phyloP scores from a whole-genome alignment of 2,113 vertebrate species.

The Vimba vimba region DNA sequence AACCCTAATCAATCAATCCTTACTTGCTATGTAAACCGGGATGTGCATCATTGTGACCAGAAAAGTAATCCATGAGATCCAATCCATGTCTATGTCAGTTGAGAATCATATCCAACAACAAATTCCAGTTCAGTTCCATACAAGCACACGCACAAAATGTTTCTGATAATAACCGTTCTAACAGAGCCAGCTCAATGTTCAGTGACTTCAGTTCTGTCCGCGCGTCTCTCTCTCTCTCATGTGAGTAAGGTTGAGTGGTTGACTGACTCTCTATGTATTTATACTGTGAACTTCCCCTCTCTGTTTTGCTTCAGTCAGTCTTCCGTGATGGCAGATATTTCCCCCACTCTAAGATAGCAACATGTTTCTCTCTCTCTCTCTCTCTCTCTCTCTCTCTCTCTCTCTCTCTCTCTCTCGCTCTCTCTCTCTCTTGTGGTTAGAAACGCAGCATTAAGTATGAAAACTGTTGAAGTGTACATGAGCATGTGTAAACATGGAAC shows the following conservation, averaged over 20 bases:
- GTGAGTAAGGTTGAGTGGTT: background rate
- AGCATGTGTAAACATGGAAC: background rate
- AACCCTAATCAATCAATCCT: background rate
- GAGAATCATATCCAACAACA: constrained; percentile 10
- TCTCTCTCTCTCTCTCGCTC: background rate
- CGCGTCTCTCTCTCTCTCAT: constrained; percentile 9
- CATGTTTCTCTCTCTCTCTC: background rate
- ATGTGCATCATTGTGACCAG: background rate
- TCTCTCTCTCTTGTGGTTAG: background rate
- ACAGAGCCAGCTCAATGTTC: background rate
- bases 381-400: background rate
- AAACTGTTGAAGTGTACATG: background rate
- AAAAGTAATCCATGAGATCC: constrained; percentile 34
- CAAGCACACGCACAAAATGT: background rate
- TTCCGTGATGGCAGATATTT: constrained; percentile 8
- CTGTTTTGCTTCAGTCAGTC: constrained; percentile 34
- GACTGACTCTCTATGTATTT: constrained; percentile 14
- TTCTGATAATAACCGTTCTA: background rate
- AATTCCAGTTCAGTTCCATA: background rate
- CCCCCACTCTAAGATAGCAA: background rate
- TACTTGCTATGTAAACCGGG: constrained; percentile 34
- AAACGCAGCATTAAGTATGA: background rate
- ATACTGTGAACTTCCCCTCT: constrained; percentile 28
- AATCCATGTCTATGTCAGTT: constrained; percentile 40
- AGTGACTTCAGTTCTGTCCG: background rate